These are phyloP conservation scores for Strigops habroptila DNA, from an alignment of 2,113 vertebrate species.

Conservation along the genomic window DNA sequence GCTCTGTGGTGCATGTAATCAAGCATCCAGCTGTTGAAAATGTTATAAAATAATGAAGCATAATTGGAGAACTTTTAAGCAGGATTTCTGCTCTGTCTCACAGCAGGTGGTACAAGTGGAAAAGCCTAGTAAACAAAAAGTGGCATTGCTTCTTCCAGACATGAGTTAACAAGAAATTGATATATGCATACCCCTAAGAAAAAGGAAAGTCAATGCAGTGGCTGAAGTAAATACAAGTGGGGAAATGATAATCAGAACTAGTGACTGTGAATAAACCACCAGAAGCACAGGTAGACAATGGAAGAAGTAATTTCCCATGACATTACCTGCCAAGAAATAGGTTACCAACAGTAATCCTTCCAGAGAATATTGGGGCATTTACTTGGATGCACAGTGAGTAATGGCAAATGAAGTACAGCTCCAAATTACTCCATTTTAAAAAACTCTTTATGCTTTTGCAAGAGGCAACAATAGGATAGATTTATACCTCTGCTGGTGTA, in stretches of 20 bases:
- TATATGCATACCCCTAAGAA: constrained; percentile 11
- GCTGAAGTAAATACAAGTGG: background rate
- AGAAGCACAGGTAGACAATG: background rate
- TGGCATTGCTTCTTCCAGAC: background rate
- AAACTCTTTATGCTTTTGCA: background rate
- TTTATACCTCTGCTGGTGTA: background rate
- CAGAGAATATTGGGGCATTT: background rate
- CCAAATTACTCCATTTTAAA: background rate
- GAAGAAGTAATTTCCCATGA: constrained; percentile 20
- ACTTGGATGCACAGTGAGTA: background rate
- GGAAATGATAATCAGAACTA: background rate
- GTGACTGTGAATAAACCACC: constrained; percentile 19
- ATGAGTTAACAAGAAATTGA: constrained; percentile 15
- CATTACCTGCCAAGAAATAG: background rate
- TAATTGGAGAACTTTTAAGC: constrained; percentile 47
- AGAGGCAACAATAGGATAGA: background rate
- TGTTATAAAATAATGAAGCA: constrained; percentile 48
- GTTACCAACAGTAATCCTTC: background rate
- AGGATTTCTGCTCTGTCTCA: constrained; percentile 26
- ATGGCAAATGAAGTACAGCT: background rate
- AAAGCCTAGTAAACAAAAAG: constrained; percentile 32
- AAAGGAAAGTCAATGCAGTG: background rate
- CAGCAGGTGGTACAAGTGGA: constrained; percentile 36
- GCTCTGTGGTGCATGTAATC: constrained; percentile 40
- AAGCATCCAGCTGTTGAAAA: constrained; percentile 63